Evolutionary conservation across 2,888 invertebrate genomes (phyloP).

Genomic region (Calliphora vomitoria): DNA sequence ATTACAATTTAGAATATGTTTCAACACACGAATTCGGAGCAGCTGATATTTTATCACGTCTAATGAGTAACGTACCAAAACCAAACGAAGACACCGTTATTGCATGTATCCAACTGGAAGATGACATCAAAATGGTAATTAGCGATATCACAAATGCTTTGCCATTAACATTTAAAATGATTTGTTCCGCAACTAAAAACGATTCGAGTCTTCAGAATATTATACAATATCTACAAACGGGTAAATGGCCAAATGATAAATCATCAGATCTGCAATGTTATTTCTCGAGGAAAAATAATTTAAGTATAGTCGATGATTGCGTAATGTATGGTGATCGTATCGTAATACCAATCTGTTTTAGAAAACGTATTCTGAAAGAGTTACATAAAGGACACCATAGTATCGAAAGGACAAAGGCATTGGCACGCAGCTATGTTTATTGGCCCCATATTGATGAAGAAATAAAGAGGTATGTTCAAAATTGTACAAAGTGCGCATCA

Average conservation of each 20-base stretch:
- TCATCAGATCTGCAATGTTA: slow-evolving; percentile 9
- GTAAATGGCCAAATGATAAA: slow-evolving; percentile 54
- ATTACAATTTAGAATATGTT: slow-evolving; percentile 40
- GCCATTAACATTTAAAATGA: slow-evolving; percentile 44
- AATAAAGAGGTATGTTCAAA: slow-evolving; percentile 32
- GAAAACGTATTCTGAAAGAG: slow-evolving; percentile 42
- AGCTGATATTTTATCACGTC: slow-evolving; percentile 43
- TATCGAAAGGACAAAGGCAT: slow-evolving; percentile 36
- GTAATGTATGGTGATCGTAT: slow-evolving; percentile 40
- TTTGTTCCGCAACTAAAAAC: slow-evolving; percentile 34
- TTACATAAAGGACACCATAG: slow-evolving; percentile 48
- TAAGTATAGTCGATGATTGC: slow-evolving; percentile 20
- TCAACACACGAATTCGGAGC: slow-evolving; percentile 42
- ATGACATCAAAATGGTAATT: slow-evolving; percentile 30
- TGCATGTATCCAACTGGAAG: slow-evolving; percentile 12
- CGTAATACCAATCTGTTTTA: slow-evolving; percentile 35
- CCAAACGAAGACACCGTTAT: slow-evolving; percentile 37
- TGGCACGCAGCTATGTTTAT: slow-evolving; percentile 47
- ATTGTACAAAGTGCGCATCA: slow-evolving; percentile 23
- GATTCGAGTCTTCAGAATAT: slow-evolving; percentile 28
- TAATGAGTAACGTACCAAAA: slow-evolving; percentile 1
- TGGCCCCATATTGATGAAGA: slow-evolving; percentile 14
- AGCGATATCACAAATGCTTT: slow-evolving; percentile 3
- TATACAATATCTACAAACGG: slow-evolving; percentile 17
- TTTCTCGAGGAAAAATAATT: slow-evolving; percentile 33